Conservation (phyloP, 2,888 invertebrate genomes). For the Galeopsomyia nigrocyanea region DNA sequence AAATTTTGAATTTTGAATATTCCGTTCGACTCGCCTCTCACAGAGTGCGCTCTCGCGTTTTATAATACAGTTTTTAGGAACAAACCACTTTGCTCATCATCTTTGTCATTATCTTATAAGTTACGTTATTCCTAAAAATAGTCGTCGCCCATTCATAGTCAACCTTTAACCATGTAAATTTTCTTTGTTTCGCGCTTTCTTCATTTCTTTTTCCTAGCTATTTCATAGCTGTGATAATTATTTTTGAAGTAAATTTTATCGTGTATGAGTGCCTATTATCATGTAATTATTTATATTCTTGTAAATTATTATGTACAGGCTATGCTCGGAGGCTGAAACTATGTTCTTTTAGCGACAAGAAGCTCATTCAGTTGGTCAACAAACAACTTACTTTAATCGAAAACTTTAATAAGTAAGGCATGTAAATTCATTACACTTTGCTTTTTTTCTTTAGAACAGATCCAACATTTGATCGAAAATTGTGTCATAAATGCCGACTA, state of each 20-base stretch:
- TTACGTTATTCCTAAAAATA: conserved; percentile 60
- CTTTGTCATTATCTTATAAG: conserved; percentile 55
- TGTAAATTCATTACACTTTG: conserved; percentile 40
- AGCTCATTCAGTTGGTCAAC: conserved; percentile 49
- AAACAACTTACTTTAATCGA: conserved; percentile 45
- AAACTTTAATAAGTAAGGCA: conserved; percentile 47
- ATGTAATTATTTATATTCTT: conserved; percentile 52
- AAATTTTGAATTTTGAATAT: conserved; percentile 68
- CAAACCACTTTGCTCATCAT: conserved; percentile 62
- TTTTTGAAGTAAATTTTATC: conserved; percentile 44
- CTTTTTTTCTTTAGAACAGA: conserved; percentile 29
- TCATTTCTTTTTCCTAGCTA: conserved; percentile 57
- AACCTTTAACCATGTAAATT: conserved; percentile 64
- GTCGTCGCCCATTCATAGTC: conserved; percentile 52
- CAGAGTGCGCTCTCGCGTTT: conserved; percentile 52
- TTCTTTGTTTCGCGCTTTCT: conserved; percentile 58
- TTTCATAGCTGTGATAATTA: conserved; percentile 62
- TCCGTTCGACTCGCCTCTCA: conserved; percentile 49
- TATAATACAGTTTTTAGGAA: conserved; percentile 61
- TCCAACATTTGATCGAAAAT: conserved; percentile 22
- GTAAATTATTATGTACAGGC: conserved; percentile 57
- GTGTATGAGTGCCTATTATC: conserved; percentile 48
- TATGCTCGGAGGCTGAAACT: conserved; percentile 49
- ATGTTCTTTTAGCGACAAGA: conserved; percentile 48
- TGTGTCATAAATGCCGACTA: conserved; percentile 23